These are phyloP conservation scores for Chironomus striatipennis DNA, from an alignment of 1,140 invertebrate species.

Conservation along the genomic window DNA sequence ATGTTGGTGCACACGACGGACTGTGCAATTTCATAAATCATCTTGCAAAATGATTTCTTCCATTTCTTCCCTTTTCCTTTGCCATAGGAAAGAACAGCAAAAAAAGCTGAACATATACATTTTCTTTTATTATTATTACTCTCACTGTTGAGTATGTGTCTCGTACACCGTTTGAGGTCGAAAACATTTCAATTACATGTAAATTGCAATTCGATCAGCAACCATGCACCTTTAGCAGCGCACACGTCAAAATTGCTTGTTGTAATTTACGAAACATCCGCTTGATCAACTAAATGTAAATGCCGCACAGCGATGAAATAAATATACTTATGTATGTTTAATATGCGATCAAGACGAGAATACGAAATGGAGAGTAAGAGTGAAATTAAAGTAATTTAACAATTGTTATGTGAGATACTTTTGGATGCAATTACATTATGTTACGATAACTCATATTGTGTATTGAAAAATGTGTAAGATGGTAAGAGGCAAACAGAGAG, in stretches of 20 bases:
- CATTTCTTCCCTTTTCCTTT: neutral
- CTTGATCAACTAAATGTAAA: too few species aligned
- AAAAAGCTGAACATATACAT: neutral
- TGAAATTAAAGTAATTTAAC: too few species aligned
- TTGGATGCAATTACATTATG: too few species aligned
- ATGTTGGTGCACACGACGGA: conserved; percentile 7
- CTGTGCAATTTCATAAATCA: conserved; percentile 21
- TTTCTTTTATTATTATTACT: neutral
- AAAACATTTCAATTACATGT: conserved; percentile 23
- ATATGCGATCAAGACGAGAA: too few species aligned
- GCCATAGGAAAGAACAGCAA: too few species aligned
- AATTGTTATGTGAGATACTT: too few species aligned
- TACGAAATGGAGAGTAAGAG: too few species aligned
- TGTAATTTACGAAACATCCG: neutral
- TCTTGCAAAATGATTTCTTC: conserved; percentile 12
- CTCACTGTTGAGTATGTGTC: neutral
- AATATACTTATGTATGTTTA: too few species aligned
- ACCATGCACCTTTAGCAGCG: neutral
- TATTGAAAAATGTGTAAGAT: too few species aligned
- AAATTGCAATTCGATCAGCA: conserved; percentile 15
- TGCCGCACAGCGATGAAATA: too few species aligned
- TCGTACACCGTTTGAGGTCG: conserved; percentile 2
- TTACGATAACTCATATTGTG: too few species aligned
- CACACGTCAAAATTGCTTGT: conserved; percentile 6
- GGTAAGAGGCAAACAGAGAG: too few species aligned